Percentiles rank a stretch among this genome's conserved stretches.
Conservation (phyloP, 2,797 vertebrate species). For the Huso huso region DNA sequence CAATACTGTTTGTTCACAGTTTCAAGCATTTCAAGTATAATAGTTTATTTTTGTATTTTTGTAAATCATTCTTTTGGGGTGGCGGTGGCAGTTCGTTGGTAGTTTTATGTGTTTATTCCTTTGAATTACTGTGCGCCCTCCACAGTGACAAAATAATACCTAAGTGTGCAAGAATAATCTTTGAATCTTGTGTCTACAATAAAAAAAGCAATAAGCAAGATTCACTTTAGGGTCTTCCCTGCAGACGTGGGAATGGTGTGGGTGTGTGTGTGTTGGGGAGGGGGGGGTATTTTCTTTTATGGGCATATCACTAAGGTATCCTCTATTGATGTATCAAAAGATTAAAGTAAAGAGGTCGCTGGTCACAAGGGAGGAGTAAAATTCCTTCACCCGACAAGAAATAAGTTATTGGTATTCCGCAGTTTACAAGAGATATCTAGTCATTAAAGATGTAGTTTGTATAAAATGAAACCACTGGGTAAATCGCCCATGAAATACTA, state of each 20-base stretch:
- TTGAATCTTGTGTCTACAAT: too few relatives aligned
- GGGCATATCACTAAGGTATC: not conserved
- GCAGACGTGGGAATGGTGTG: constrained; percentile 14
- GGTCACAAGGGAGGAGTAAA: constrained; percentile 6
- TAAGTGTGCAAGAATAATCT: too few relatives aligned
- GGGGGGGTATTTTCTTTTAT: constrained; percentile 6
- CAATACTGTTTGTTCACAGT: too few relatives aligned
- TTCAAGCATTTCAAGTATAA: too few relatives aligned
- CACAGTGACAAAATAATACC: too few relatives aligned
- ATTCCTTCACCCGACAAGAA: constrained; percentile 29
- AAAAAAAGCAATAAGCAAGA: too few relatives aligned
- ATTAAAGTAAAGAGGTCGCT: constrained; percentile 8
- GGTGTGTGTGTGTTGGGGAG: constrained; percentile 19
- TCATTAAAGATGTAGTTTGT: constrained; percentile 53
- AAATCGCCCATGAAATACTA: constrained; percentile 74
- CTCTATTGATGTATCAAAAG: not conserved
- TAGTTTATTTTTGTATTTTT: too few relatives aligned
- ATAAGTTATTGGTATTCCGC: constrained; percentile 50
- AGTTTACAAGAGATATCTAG: constrained; percentile 61
- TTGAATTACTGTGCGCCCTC: too few relatives aligned
- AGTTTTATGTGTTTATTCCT: too few relatives aligned
- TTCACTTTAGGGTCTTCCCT: not conserved
- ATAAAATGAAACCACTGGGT: constrained; percentile 56
- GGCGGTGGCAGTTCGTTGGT: too few relatives aligned
- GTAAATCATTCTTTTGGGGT: too few relatives aligned